phyloP scores from a whole-genome alignment of 2,888 invertebrate species.

The Glaucopsyche alexis region DNA sequence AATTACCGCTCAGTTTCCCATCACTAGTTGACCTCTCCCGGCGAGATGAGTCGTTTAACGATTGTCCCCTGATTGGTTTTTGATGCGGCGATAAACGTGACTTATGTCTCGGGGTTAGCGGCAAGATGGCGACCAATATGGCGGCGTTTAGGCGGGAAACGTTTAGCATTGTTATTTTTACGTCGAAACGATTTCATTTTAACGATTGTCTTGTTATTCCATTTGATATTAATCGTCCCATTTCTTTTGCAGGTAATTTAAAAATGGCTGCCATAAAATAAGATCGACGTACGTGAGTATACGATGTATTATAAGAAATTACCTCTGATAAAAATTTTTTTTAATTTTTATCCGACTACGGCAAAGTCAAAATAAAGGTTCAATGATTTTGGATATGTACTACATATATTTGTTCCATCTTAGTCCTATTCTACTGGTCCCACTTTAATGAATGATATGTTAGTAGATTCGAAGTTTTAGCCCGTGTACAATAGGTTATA shows the following conservation, averaged over 20 bases:
- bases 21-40: conserved; percentile 2
- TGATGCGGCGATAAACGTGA: conserved; percentile 78
- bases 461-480: too few species aligned
- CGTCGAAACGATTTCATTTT: conserved; percentile 37
- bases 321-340: too few species aligned
- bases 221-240: conserved; percentile 1
- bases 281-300: conserved; percentile 10
- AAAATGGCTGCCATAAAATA: background rate
- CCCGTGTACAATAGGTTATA: too few species aligned
- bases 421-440: too few species aligned
- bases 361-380: too few species aligned
- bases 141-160: conserved; percentile 60
- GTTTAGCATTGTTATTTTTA: conserved; percentile 64
- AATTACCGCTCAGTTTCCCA: conserved; percentile 2
- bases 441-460: too few species aligned
- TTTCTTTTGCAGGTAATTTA: conserved; percentile 36
- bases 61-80: conserved; percentile 78
- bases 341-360: too few species aligned
- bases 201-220: conserved; percentile 22
- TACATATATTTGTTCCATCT: too few species aligned
- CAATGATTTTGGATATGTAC: too few species aligned
- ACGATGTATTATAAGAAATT: background rate
- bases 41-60: conserved; percentile 63
- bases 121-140: conserved; percentile 64
- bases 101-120: conserved; percentile 69